phyloP scores from a whole-genome alignment of 2,797 vertebrate genomes.

The Gorsachius magnificus region DNA sequence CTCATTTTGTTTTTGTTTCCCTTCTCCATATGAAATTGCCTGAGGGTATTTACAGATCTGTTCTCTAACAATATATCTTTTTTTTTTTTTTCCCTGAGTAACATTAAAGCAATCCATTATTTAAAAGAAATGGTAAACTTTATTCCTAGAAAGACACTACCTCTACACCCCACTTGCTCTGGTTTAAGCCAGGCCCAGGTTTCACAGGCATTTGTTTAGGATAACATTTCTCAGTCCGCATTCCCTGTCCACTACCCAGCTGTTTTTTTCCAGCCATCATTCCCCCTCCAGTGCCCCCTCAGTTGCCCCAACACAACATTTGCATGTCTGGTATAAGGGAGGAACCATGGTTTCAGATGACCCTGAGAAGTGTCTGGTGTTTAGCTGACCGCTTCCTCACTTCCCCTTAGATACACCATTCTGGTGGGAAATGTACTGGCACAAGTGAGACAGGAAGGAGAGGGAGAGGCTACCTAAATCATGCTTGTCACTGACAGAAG shows the following conservation, averaged over 20 bases:
- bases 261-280: background rate
- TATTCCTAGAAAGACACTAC: background rate
- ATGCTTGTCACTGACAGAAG: background rate
- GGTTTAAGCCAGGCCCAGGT: background rate
- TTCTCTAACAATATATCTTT: background rate
- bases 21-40: conserved; percentile 31
- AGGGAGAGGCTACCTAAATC: background rate
- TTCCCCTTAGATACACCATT: background rate
- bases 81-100: background rate
- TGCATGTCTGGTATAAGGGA: background rate
- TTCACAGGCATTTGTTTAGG: background rate
- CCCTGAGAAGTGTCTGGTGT: background rate
- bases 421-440: background rate
- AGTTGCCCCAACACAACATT: background rate
- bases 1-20: conserved; percentile 33
- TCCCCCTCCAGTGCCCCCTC: background rate
- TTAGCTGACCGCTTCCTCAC: background rate
- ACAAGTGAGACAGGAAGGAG: background rate
- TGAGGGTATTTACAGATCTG: background rate
- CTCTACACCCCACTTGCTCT: background rate
- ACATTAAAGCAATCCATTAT: conserved; percentile 29
- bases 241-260: rapidly evolving
- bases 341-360: background rate
- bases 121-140: conserved; percentile 3
- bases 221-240: background rate